Evolutionary conservation across 2,797 vertebrate genomes (phyloP).

Genomic region (Rhinella marina): DNA sequence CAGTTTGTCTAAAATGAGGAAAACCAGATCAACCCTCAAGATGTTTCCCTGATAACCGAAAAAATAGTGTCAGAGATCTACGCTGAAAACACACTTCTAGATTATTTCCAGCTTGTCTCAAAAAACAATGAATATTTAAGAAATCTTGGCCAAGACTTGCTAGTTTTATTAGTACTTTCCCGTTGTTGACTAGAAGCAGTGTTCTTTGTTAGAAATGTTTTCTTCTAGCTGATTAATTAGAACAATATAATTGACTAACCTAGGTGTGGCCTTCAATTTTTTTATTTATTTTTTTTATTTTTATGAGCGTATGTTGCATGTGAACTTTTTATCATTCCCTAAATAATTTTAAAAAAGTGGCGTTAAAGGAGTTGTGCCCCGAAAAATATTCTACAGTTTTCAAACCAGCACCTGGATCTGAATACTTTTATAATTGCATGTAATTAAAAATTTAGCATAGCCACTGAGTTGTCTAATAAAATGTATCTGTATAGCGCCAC

Average conservation of each 20-base stretch:
- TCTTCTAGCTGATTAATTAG: not conserved
- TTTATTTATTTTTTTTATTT: too few species aligned
- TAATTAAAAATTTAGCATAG: too few species aligned
- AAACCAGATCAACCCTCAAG: constrained; percentile 94
- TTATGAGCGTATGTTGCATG: too few species aligned
- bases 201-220: not conserved
- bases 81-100: constrained; percentile 72
- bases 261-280: too few species aligned
- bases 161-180: not conserved
- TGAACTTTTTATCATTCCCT: too few species aligned
- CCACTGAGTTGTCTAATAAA: too few species aligned
- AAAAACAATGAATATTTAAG: constrained; percentile 22
- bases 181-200: not conserved
- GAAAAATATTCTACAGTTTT: too few species aligned
- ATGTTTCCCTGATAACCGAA: constrained; percentile 94
- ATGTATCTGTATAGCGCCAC: too few species aligned
- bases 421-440: too few species aligned
- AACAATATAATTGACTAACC: not conserved
- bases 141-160: not conserved
- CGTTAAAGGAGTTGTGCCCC: too few species aligned
- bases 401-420: too few species aligned
- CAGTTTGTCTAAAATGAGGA: constrained; percentile 93
- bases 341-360: too few species aligned
- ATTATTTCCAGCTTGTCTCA: constrained; percentile 57
- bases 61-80: constrained; percentile 79